Percentiles rank a stretch among this genome's conserved stretches.
Evolutionary conservation across 2,797 vertebrate species (phyloP).

Genomic region (Enteromius viviparus): DNA sequence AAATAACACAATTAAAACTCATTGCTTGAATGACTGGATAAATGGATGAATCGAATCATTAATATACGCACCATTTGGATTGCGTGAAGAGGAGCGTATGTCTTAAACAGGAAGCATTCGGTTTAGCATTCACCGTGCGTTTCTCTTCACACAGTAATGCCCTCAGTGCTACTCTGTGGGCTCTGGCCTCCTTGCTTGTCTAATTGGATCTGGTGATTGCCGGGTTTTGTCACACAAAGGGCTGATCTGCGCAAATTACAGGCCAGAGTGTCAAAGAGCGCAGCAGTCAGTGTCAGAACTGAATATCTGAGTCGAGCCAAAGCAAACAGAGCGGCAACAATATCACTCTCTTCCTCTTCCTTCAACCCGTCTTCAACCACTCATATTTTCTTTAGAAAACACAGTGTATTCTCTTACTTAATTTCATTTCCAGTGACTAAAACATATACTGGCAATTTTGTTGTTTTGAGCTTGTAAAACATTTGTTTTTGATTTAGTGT

Average conservation of each 20-base stretch:
- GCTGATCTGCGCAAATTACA: constrained; percentile 57
- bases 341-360: neutral
- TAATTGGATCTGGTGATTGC: constrained; percentile 58
- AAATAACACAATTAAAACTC: constrained; percentile 32
- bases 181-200: constrained; percentile 46
- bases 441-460: neutral
- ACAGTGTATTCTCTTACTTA: neutral
- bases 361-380: neutral
- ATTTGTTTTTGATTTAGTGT: neutral
- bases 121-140: constrained; percentile 25
- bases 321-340: constrained; percentile 8
- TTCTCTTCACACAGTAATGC: constrained; percentile 31
- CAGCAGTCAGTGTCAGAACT: constrained; percentile 46
- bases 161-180: constrained; percentile 30
- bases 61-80: constrained; percentile 7
- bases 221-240: constrained; percentile 50
- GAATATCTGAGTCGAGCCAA: constrained; percentile 33
- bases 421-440: neutral
- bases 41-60: constrained; percentile 25
- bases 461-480: neutral
- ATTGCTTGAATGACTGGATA: constrained; percentile 30
- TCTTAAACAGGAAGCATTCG: neutral
- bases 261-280: constrained; percentile 51
- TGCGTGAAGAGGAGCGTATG: neutral
- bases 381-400: neutral